These are phyloP conservation scores for Dryoscopus gambensis DNA, from an alignment of 2,113 vertebrate species.

Conservation along the genomic window DNA sequence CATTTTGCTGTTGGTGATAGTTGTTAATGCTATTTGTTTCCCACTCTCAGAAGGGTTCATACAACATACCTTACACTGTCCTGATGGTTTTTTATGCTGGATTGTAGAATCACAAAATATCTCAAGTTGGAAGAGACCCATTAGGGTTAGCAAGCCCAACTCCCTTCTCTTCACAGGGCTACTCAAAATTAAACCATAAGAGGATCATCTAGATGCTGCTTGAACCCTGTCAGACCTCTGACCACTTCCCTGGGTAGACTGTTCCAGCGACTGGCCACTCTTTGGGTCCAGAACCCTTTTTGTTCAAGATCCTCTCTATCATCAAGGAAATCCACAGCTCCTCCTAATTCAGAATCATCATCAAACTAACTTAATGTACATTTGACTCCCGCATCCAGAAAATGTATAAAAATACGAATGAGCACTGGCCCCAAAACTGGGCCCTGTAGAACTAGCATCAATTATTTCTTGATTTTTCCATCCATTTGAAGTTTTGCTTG, in stretches of 20 bases:
- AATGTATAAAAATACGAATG: not conserved
- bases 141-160: not conserved
- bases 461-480: not conserved
- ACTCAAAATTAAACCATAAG: not conserved
- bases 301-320: not conserved
- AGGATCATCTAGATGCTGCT: accelerated
- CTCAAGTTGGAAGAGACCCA: not conserved
- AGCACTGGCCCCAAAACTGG: not conserved
- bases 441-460: not conserved
- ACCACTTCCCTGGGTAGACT: not conserved
- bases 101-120: not conserved
- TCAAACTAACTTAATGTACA: not conserved
- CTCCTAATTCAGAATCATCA: not conserved
- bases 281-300: not conserved
- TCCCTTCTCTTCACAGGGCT: not conserved
- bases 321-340: not conserved
- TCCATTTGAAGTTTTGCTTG: not conserved
- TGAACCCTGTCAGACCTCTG: not conserved
- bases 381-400: not conserved
- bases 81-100: not conserved
- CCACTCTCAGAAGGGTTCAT: not conserved
- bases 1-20: not conserved
- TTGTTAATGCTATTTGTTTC: not conserved
- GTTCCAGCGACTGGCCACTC: not conserved
- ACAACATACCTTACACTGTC: not conserved